Percentiles rank a stretch among this genome's conserved stretches.
These are phyloP conservation scores for Hedya salicella DNA, from an alignment of 2,888 invertebrate genomes.

Conservation along the genomic window DNA sequence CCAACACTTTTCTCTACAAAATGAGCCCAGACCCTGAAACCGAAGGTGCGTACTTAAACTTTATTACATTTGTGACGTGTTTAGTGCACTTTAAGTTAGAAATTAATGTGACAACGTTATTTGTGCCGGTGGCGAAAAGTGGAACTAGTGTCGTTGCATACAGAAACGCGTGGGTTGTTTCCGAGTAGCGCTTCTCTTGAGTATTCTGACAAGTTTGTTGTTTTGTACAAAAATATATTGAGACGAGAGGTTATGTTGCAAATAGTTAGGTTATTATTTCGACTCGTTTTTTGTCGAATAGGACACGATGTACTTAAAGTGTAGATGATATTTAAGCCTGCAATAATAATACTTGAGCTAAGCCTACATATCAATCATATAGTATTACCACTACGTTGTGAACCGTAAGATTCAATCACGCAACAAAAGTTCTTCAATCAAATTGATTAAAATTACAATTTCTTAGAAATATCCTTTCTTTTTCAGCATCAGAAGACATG, in stretches of 20 bases:
- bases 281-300: not conserved
- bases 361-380: no score
- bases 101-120: constrained; percentile 20
- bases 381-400: no score
- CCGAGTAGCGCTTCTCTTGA: constrained; percentile 18
- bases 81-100: not conserved
- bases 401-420: no score
- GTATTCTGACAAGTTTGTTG: constrained; percentile 10
- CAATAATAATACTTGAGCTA: no score
- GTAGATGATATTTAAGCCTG: no score
- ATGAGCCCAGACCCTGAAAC: constrained; percentile 71
- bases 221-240: not conserved
- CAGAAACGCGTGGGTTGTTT: not conserved
- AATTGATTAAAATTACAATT: no score
- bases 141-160: constrained; percentile 23
- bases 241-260: constrained; percentile 36
- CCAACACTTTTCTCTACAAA: constrained; percentile 46
- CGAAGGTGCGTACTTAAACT: constrained; percentile 61
- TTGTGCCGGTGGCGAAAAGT: constrained; percentile 20
- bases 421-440: no score
- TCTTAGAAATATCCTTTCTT: no score
- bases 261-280: constrained; percentile 11
- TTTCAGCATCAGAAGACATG: constrained; percentile 75
- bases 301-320: not conserved
- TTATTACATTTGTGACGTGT: constrained; percentile 1